Percentiles rank a stretch among this genome's conserved stretches.
phyloP scores from a whole-genome alignment of 92 coral and sea anemone genomes.

The Parazoanthus swiftii region DNA sequence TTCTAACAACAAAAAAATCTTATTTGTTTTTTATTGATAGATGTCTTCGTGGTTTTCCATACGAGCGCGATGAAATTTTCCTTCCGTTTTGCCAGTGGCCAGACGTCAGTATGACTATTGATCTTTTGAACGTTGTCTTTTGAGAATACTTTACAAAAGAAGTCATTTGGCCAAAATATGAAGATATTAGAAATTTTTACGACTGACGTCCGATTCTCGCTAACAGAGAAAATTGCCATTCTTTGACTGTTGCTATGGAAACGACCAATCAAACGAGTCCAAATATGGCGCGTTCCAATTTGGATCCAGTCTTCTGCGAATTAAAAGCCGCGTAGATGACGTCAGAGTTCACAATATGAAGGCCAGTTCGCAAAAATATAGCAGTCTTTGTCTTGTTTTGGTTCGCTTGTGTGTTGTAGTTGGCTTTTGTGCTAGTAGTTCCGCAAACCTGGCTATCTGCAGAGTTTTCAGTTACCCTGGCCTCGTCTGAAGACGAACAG shows the following conservation, averaged over 20 bases:
- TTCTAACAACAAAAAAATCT: no score
- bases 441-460: constrained; percentile 99
- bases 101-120: no score
- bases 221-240: no score
- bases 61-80: no score
- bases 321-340: constrained; percentile 69
- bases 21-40: no score
- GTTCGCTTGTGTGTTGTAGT: constrained; percentile 69
- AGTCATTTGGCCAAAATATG: no score
- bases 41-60: no score
- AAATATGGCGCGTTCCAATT: constrained; percentile 31
- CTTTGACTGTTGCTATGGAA: background rate
- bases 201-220: no score
- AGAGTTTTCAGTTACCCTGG: constrained; percentile 99
- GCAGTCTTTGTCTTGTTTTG: constrained; percentile 78
- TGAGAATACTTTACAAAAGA: no score
- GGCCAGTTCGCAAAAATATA: constrained; percentile 61
- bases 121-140: no score
- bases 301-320: constrained; percentile 59
- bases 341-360: constrained; percentile 94
- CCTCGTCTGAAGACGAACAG: constrained; percentile 99
- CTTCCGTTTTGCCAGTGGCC: no score
- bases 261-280: constrained; percentile 9
- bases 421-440: constrained; percentile 54
- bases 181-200: no score